These are phyloP conservation scores for Candoia aspera DNA, from an alignment of 2,113 vertebrate genomes.

Conservation along the genomic window DNA sequence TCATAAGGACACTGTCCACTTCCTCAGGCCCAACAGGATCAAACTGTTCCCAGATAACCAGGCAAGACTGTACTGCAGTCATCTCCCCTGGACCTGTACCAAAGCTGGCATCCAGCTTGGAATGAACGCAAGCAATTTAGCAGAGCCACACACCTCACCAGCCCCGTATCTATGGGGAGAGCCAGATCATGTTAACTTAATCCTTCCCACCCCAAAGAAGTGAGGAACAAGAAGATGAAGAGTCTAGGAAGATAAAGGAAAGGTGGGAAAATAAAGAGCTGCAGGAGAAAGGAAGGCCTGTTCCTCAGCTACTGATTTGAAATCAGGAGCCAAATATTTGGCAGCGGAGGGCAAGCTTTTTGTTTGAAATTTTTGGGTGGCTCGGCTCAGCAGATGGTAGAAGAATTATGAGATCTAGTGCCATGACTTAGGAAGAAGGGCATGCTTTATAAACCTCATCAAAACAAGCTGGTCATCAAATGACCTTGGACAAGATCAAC, in stretches of 20 bases:
- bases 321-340: not conserved
- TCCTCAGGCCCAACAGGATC: no score
- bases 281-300: not conserved
- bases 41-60: no score
- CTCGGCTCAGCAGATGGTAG: not conserved
- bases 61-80: no score
- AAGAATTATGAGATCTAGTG: no score
- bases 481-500: not conserved
- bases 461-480: not conserved
- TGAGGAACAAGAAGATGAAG: not conserved
- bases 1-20: no score
- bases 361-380: no score
- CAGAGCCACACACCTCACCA: no score
- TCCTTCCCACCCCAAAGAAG: not conserved
- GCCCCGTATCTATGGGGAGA: no score
- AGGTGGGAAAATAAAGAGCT: not conserved
- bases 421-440: not conserved
- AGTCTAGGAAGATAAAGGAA: not conserved
- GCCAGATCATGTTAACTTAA: no score
- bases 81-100: no score
- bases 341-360: not conserved
- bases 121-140: no score
- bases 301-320: not conserved
- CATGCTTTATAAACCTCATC: not conserved
- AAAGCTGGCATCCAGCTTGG: no score